Percentiles rank a stretch among this genome's conserved stretches.
These are phyloP conservation scores for Lindbergichthys nudifrons DNA, from an alignment of 2,797 vertebrate genomes.

Conservation along the genomic window DNA sequence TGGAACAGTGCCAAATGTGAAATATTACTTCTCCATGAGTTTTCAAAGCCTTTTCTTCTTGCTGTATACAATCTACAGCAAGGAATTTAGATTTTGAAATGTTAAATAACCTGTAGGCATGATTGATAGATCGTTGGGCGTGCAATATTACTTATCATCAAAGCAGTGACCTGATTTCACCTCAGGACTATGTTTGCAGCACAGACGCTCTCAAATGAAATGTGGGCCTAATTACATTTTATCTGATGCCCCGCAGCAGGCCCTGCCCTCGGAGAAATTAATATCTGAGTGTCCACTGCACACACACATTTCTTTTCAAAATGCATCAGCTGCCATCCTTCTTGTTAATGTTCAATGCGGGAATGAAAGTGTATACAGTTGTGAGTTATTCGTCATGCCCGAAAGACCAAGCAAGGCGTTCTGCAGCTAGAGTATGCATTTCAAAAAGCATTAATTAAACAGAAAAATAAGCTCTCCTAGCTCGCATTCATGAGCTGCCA, in stretches of 20 bases:
- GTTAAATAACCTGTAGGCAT: conserved; percentile 44
- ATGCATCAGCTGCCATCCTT: conserved; percentile 67
- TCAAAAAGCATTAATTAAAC: conserved; percentile 8
- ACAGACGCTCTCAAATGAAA: conserved; percentile 74
- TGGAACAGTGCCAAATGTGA: conserved; percentile 3
- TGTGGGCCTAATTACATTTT: conserved; percentile 81
- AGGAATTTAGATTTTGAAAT: conserved; percentile 41
- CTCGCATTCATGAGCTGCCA: conserved; percentile 5
- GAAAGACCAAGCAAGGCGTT: conserved; percentile 8
- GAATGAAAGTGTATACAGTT: conserved; percentile 48
- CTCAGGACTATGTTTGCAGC: conserved; percentile 59
- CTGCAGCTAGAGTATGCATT: conserved; percentile 24
- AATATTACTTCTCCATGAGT: neutral
- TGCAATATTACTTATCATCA: conserved; percentile 70
- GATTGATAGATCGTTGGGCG: conserved; percentile 67
- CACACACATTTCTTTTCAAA: conserved; percentile 68
- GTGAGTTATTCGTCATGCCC: conserved; percentile 48
- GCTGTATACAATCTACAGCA: neutral
- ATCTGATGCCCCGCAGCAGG: conserved; percentile 76
- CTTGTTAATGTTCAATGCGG: conserved; percentile 62
- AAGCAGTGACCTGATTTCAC: conserved; percentile 57
- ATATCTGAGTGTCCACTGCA: conserved; percentile 74
- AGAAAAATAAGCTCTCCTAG: neutral
- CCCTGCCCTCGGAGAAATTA: conserved; percentile 79
- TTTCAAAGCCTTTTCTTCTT: conserved; percentile 7